phyloP scores from a whole-genome alignment of 1,140 invertebrate species.

The Trichonephila inaurata region DNA sequence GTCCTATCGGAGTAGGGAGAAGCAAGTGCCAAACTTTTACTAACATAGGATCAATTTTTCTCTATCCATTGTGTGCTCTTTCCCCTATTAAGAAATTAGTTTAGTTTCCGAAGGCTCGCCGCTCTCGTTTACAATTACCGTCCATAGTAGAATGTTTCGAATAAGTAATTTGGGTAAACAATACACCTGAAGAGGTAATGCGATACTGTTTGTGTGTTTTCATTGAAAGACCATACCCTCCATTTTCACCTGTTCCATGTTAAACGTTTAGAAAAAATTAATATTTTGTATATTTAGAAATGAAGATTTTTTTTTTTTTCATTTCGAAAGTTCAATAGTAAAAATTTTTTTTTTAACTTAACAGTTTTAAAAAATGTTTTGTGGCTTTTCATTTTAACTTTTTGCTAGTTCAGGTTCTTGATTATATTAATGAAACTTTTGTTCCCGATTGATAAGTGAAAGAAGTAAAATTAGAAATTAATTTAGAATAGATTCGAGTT shows the following conservation, averaged over 20 bases:
- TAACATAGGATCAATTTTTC: constrained; percentile 8
- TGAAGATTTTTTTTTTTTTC: neutral
- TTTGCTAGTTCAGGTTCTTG: too few relatives aligned
- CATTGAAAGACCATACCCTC: neutral
- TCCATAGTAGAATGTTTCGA: neutral
- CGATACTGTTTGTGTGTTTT: neutral
- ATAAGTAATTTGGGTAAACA: neutral
- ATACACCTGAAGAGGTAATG: neutral
- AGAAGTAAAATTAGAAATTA: too few relatives aligned
- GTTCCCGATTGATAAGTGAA: too few relatives aligned
- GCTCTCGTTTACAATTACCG: neutral
- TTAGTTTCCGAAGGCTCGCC: neutral
- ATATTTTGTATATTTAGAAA: neutral
- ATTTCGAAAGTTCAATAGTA: neutral
- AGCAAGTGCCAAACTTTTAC: constrained; percentile 21
- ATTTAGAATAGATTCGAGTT: too few relatives aligned
- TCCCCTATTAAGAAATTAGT: constrained; percentile 41
- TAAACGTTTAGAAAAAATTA: neutral
- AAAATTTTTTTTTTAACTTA: neutral
- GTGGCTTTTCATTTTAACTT: too few relatives aligned
- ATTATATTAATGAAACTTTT: too few relatives aligned
- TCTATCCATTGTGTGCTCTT: neutral
- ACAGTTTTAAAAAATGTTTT: neutral
- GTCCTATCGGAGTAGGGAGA: constrained; percentile 29
- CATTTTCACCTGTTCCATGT: neutral